Evolutionary conservation across 1,140 invertebrate genomes (phyloP).

Genomic region (Eriosoma lanigerum): DNA sequence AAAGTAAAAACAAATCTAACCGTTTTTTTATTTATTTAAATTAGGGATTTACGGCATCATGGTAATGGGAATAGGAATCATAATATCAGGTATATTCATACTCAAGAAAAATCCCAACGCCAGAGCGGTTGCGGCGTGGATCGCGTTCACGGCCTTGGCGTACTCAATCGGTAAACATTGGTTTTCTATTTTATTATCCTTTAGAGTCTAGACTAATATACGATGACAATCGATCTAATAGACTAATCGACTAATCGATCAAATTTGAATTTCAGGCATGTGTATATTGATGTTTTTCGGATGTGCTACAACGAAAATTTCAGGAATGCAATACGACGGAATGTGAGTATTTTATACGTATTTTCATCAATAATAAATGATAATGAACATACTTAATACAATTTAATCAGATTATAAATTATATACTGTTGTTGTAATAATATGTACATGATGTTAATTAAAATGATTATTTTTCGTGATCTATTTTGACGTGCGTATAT

Average conservation of each 20-base stretch:
- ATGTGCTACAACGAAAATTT: slow-evolving; percentile 80
- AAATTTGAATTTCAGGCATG: slow-evolving; percentile 68
- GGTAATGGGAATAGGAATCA: slow-evolving; percentile 88
- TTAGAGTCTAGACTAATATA: no score
- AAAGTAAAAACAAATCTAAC: no score
- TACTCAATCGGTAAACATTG: slow-evolving; percentile 72
- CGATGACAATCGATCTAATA: no score
- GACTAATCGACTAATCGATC: not conserved
- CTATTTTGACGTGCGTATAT: no score
- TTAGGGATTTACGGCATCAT: slow-evolving; percentile 86
- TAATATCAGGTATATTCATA: slow-evolving; percentile 83
- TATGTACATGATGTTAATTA: no score
- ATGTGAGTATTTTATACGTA: slow-evolving; percentile 53
- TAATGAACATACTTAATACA: no score
- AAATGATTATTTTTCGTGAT: no score
- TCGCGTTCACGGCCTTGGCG: slow-evolving; percentile 82
- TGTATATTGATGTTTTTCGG: slow-evolving; percentile 84
- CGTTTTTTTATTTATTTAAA: no score
- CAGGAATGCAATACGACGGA: slow-evolving; percentile 62
- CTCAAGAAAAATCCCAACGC: slow-evolving; percentile 80
- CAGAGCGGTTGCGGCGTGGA: slow-evolving; percentile 84
- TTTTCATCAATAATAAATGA: no score
- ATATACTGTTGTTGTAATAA: no score
- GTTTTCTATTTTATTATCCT: not conserved
- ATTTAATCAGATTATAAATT: no score